These are phyloP conservation scores for Idaea dimidiata DNA, from an alignment of 2,888 invertebrate species.

Conservation along the genomic window DNA sequence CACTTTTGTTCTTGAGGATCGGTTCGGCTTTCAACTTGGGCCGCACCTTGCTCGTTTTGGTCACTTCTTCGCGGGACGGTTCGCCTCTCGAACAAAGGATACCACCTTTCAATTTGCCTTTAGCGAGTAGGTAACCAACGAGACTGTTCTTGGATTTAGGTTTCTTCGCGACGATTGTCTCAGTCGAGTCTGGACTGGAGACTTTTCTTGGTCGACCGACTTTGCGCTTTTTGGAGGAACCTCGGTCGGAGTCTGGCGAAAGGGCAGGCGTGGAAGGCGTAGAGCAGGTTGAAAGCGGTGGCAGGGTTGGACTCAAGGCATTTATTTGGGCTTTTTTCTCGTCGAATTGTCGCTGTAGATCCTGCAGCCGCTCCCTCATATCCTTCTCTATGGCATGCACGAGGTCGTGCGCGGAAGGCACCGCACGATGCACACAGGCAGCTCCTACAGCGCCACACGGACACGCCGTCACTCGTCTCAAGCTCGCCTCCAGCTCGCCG, in stretches of 20 bases:
- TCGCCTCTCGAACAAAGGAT: constrained; percentile 76
- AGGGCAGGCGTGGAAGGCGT: constrained; percentile 70
- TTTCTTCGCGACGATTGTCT: constrained; percentile 91
- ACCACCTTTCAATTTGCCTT: constrained; percentile 81
- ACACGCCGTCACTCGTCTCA: constrained; percentile 66
- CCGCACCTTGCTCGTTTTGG: constrained; percentile 82
- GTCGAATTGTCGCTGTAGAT: constrained; percentile 89
- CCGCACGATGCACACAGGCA: constrained; percentile 54
- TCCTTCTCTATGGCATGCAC: constrained; percentile 89
- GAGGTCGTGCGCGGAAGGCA: constrained; percentile 78
- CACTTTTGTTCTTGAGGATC: constrained; percentile 82
- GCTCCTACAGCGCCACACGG: constrained; percentile 45
- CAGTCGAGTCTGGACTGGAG: constrained; percentile 83
- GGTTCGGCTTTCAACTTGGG: constrained; percentile 88
- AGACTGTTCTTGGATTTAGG: constrained; percentile 85
- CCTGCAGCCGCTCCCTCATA: constrained; percentile 90
- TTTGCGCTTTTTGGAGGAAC: constrained; percentile 88
- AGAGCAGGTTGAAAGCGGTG: constrained; percentile 58
- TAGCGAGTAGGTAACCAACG: constrained; percentile 84
- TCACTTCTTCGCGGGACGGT: constrained; percentile 73
- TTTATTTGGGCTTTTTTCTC: constrained; percentile 92
- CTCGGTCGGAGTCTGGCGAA: constrained; percentile 72
- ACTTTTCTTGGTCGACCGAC: constrained; percentile 90
- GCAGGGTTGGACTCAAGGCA: constrained; percentile 83
- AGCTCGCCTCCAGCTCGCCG: constrained; percentile 66